phyloP scores from a whole-genome alignment of 2,888 invertebrate species.

The Himalopsyche tibetana region DNA sequence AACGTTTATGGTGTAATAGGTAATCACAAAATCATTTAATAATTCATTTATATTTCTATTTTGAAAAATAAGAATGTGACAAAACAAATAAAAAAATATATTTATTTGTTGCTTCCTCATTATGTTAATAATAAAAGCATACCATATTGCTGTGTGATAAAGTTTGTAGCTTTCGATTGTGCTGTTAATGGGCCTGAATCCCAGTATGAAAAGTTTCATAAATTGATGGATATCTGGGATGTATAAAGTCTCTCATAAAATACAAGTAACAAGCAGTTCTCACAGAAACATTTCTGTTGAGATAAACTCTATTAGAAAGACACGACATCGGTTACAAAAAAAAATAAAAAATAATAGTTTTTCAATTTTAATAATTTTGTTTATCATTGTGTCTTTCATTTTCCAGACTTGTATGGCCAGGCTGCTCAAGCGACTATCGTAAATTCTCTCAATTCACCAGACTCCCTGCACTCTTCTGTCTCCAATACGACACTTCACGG shows the following conservation, averaged over 20 bases:
- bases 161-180: background rate
- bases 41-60: too few relatives aligned
- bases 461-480: conserved; percentile 85
- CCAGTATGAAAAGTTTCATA: too few relatives aligned
- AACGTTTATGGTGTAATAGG: conserved; percentile 92
- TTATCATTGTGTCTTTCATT: conserved; percentile 34
- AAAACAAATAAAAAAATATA: too few relatives aligned
- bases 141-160: background rate
- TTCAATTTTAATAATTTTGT: background rate
- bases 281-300: too few relatives aligned
- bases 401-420: conserved; percentile 91
- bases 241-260: too few relatives aligned
- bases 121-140: background rate
- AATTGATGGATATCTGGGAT: too few relatives aligned
- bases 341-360: too few relatives aligned
- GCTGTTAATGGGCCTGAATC: background rate
- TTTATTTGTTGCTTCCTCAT: background rate
- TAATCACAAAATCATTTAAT: conserved; percentile 67
- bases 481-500: conserved; percentile 85
- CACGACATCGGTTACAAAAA: too few relatives aligned
- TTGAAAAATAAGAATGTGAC: too few relatives aligned
- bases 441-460: conserved; percentile 76
- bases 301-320: too few relatives aligned
- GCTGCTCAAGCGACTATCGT: conserved; percentile 95
- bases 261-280: too few relatives aligned